phyloP scores from a whole-genome alignment of 1,140 invertebrate species.

The Rhagoletis pomonella region DNA sequence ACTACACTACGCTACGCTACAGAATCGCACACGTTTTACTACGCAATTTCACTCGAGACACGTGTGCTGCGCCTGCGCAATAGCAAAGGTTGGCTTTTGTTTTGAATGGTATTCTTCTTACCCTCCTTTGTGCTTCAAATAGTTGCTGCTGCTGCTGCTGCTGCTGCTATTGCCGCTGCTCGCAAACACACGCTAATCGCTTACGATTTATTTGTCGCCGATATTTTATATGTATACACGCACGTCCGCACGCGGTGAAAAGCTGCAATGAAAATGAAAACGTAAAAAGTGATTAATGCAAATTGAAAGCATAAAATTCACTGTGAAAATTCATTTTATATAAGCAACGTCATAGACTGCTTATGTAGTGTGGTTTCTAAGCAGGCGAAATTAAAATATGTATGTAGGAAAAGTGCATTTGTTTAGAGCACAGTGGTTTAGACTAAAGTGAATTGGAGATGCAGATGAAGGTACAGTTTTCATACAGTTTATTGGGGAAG shows the following conservation, averaged over 20 bases:
- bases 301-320: constrained; percentile 45
- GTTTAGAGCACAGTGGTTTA: neutral
- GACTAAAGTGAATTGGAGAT: neutral
- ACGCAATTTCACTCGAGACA: constrained; percentile 18
- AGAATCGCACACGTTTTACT: constrained; percentile 9
- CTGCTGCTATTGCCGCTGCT: neutral
- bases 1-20: neutral
- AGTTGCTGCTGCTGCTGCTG: neutral
- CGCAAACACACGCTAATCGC: neutral
- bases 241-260: neutral
- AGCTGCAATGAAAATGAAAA: constrained; percentile 51
- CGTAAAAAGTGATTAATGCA: constrained; percentile 46
- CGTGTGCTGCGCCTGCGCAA: constrained; percentile 49
- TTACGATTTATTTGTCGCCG: neutral
- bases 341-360: constrained; percentile 31
- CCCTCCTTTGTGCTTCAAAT: neutral
- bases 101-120: neutral
- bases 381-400: neutral
- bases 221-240: neutral
- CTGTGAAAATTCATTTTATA: constrained; percentile 27
- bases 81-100: neutral
- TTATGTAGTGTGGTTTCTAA: constrained; percentile 4
- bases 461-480: neutral
- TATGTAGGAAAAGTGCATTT: constrained; percentile 23
- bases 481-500: neutral